A percentile compares a stretch with the other conserved stretches of the same genome.
These are phyloP conservation scores for Sympetrum striolatum DNA, from an alignment of 2,888 invertebrate genomes.

Conservation along the genomic window DNA sequence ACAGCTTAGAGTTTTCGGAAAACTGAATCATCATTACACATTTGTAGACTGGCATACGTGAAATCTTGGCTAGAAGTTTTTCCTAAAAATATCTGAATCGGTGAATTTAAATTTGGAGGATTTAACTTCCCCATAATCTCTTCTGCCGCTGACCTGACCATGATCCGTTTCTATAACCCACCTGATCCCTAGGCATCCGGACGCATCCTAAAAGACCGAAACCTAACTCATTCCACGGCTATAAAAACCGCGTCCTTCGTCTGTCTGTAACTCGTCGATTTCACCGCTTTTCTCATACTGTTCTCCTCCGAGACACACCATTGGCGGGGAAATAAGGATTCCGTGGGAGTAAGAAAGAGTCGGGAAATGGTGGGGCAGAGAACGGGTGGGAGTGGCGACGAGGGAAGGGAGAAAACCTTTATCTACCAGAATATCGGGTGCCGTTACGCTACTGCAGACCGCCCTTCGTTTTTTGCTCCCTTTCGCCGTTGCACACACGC, in stretches of 20 bases:
- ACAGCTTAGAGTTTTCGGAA: too few relatives aligned
- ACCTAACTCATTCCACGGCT: too few relatives aligned
- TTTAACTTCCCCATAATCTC: too few relatives aligned
- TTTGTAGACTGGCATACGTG: too few relatives aligned
- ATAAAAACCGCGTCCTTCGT: not conserved
- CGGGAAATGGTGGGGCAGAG: not conserved
- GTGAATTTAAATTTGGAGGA: too few relatives aligned
- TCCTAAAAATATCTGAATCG: too few relatives aligned
- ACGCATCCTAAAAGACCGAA: too few relatives aligned
- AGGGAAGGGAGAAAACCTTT: not conserved
- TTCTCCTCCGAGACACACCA: not conserved
- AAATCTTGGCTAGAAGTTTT: too few relatives aligned
- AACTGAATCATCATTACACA: too few relatives aligned
- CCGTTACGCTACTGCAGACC: conserved; percentile 30
- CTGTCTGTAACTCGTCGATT: not conserved
- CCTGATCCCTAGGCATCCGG: too few relatives aligned
- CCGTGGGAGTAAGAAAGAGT: not conserved
- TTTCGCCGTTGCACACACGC: not conserved
- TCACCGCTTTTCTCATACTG: not conserved
- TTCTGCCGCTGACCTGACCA: too few relatives aligned
- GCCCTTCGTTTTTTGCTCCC: conserved; percentile 20
- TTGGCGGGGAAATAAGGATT: not conserved
- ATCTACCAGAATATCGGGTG: conserved; percentile 27
- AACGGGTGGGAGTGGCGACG: not conserved
- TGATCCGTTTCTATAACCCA: too few relatives aligned